Conservation (phyloP, 37 sponge, comb jelly and placozoan species). For the Chondrilla cf. caribensis region DNA sequence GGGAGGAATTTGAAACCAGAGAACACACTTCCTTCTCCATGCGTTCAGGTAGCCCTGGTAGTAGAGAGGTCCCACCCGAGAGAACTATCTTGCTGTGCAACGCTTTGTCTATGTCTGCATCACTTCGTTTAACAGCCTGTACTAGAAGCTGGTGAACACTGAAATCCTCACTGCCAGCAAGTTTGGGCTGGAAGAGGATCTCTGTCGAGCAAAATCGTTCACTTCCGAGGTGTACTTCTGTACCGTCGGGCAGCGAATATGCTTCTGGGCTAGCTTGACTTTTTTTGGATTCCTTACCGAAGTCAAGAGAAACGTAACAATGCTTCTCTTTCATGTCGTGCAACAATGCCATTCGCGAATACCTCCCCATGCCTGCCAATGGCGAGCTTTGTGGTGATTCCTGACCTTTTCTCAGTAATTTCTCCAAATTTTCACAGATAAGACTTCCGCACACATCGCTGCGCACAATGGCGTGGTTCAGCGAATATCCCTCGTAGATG, state of each 20-base stretch:
- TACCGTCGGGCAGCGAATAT: slow-evolving; percentile 59
- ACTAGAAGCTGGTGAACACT: slow-evolving; percentile 31
- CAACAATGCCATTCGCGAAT: slow-evolving; percentile 22
- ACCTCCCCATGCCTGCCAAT: background rate
- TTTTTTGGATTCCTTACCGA: slow-evolving; percentile 52
- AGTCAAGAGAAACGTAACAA: slow-evolving; percentile 56
- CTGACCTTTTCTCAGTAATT: slow-evolving; percentile 39
- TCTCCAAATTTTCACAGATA: slow-evolving; percentile 44
- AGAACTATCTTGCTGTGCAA: slow-evolving; percentile 41
- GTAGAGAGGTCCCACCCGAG: slow-evolving; percentile 51
- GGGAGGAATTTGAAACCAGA: slow-evolving; percentile 23
- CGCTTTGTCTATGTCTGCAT: slow-evolving; percentile 21
- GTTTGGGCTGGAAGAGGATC: slow-evolving; percentile 33
- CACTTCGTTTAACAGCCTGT: slow-evolving; percentile 34
- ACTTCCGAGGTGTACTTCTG: slow-evolving; percentile 19
- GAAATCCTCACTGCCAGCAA: slow-evolving; percentile 11
- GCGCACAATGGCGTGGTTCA: slow-evolving; percentile 51
- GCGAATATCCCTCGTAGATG: slow-evolving; percentile 57
- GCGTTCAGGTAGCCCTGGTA: slow-evolving; percentile 34
- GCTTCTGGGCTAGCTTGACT: slow-evolving; percentile 32
- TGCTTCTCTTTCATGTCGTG: slow-evolving; percentile 57
- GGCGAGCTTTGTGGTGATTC: slow-evolving; percentile 12
- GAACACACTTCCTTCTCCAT: slow-evolving; percentile 45
- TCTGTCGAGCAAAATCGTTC: slow-evolving; percentile 41
- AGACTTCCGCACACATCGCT: slow-evolving; percentile 32